Evolutionary conservation across 2,113 vertebrate genomes (phyloP), one percentile per base, ranked within the genome.

Genomic region (Paraplagusia blochii): DNA sequence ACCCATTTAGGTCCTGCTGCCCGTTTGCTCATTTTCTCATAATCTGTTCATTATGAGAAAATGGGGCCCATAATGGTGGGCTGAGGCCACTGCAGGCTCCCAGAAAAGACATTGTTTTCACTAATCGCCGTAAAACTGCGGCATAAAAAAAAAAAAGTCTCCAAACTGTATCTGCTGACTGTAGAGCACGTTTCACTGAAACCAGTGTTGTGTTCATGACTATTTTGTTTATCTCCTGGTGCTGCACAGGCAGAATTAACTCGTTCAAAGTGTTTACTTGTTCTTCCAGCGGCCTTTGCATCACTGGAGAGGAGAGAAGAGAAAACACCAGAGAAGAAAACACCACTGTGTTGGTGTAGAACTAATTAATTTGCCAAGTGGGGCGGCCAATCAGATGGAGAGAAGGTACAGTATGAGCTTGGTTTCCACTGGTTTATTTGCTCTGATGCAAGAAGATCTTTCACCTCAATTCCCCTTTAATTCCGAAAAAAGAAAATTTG

Each of bases 261-360:
- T 65, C 43, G n/a, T 51, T 58, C n/a, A 43, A 58, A 11, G 16
- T 18, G 62, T 68, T 43, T 46, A 33, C 19, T 15, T 39, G 15
- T 7, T 47, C 49, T 44, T 69, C 16, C 9, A 11, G 33, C 35
- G 42, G 52, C 33, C 0, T 6, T 43, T 39, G 42, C 29, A 43
- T 52, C 22, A 39, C 29, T 15, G 40, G 40, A 14, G 9, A 5
- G 42, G 11, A 15, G 42, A 15, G 12, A 6, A 29, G 22, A 29
- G 22, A 29, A 29, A 29, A 29, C 22, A 29, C 22, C 22, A 54
- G 22, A 48, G n/a, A 47, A n/a, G 22, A 51, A 51, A 58, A 38
- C 53, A 42, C 34, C 35, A 22, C 13, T 15, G 49, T 12, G 53
- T 48, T 29, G 36, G 42, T 52, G 38, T 14, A 52, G 56, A 60